phyloP scores from a whole-genome alignment of 2,113 vertebrate species.

The Microcebus griseorufus region DNA sequence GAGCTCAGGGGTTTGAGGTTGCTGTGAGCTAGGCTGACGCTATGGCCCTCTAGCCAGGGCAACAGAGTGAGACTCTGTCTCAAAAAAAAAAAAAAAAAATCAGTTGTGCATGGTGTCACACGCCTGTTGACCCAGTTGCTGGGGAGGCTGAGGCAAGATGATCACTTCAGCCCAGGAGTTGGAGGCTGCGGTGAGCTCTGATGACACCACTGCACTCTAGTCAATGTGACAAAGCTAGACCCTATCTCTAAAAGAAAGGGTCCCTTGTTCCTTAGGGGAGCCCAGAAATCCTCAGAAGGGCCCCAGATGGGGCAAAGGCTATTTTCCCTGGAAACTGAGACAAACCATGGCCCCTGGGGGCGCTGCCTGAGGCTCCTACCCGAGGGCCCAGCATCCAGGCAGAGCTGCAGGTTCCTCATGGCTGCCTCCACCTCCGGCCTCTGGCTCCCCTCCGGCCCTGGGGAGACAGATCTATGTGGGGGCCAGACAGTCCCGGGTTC shows the following conservation, averaged over 20 bases:
- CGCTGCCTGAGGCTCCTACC: constrained; percentile 77
- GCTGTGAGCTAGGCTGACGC: no score
- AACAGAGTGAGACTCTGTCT: not conserved
- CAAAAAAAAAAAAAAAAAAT: not conserved
- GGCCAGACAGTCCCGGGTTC: not conserved
- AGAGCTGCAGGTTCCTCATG: constrained; percentile 83
- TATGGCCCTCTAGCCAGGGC: not conserved
- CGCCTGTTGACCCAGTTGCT: not conserved
- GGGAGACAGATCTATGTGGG: not conserved
- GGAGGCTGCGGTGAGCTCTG: not conserved
- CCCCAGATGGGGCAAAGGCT: not conserved
- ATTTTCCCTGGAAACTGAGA: not conserved
- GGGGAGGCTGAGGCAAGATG: not conserved
- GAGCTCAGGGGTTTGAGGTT: no score
- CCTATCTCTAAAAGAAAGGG: not conserved
- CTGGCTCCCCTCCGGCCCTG: not conserved
- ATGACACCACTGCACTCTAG: not conserved
- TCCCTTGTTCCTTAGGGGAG: not conserved
- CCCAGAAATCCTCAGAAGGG: not conserved
- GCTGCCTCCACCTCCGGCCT: constrained; percentile 80
- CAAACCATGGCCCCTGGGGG: not conserved
- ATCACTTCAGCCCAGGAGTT: not conserved
- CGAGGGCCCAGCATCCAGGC: constrained; percentile 85
- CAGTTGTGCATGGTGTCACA: accelerated
- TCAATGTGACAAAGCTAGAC: accelerated